phyloP scores from a whole-genome alignment of 2,888 invertebrate genomes.

The Synergus gifuensis region DNA sequence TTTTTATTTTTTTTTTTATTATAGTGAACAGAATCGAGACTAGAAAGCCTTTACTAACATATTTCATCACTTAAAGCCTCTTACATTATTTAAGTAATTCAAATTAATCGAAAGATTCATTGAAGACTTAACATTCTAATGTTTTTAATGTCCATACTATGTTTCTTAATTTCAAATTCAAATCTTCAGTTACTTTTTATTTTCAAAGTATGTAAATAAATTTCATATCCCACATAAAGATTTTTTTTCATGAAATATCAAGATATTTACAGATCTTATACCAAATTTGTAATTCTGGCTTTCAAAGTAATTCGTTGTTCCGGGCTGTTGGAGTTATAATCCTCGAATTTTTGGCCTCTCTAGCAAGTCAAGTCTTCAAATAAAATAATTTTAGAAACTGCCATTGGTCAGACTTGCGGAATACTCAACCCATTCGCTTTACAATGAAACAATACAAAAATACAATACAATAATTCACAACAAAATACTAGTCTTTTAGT shows the following conservation, averaged over 20 bases:
- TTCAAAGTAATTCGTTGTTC: not conserved
- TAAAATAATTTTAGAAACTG: not conserved
- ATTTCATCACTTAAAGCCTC: conserved; percentile 1
- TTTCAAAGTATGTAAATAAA: not conserved
- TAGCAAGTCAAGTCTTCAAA: not conserved
- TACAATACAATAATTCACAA: not conserved
- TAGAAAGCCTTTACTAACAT: conserved; percentile 4
- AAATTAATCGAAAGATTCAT: not conserved
- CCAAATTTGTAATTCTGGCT: not conserved
- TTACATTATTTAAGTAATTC: not conserved
- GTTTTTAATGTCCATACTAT: not conserved
- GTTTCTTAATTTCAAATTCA: not conserved
- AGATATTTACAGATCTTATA: not conserved
- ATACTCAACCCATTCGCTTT: conserved; percentile 25
- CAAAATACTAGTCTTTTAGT: not conserved
- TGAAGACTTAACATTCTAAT: conserved; percentile 5
- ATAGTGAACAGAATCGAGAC: not conserved
- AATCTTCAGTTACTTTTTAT: not conserved
- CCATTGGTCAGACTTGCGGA: not conserved
- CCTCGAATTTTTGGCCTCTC: not conserved
- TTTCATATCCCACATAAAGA: not conserved
- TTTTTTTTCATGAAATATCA: not conserved
- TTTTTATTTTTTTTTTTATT: not conserved
- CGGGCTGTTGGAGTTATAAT: not conserved
- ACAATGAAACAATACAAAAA: not conserved